These are phyloP conservation scores for Hymenochirus boettgeri DNA, from an alignment of 2,113 vertebrate genomes.

Conservation along the genomic window DNA sequence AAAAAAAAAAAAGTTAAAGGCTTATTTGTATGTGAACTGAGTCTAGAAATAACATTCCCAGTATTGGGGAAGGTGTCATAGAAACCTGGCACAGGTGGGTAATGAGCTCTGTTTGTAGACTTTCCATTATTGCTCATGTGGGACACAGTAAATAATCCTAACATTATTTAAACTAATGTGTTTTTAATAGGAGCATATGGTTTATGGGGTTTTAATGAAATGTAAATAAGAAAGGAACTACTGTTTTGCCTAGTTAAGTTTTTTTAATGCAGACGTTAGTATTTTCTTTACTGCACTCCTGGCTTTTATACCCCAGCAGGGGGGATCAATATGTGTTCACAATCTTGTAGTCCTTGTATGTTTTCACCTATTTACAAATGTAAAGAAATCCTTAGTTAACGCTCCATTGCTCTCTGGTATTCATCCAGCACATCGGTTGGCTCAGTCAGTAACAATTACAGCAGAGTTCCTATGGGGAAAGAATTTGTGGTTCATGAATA, in stretches of 20 bases:
- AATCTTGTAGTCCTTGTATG: conserved; percentile 37
- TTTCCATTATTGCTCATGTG: conserved; percentile 34
- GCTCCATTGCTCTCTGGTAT: not conserved
- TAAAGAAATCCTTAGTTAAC: conserved; percentile 28
- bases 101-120: conserved; percentile 36
- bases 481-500: too few relatives aligned
- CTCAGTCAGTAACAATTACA: not conserved
- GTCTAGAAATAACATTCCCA: conserved; percentile 38
- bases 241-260: conserved; percentile 34
- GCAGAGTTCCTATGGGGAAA: not conserved
- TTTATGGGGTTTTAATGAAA: conserved; percentile 43
- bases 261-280: conserved; percentile 36
- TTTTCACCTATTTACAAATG: conserved; percentile 37
- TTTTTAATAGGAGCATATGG: conserved; percentile 43
- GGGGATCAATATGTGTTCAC: conserved; percentile 29
- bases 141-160: conserved; percentile 40
- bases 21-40: conserved; percentile 14
- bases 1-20: too few relatives aligned
- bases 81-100: conserved; percentile 42
- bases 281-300: conserved; percentile 33
- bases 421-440: not conserved
- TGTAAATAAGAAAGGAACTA: conserved; percentile 43
- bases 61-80: conserved; percentile 34
- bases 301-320: conserved; percentile 37
- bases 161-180: conserved; percentile 44